phyloP scores from a whole-genome alignment of 2,113 vertebrate species.

The Pithys albifrons region DNA sequence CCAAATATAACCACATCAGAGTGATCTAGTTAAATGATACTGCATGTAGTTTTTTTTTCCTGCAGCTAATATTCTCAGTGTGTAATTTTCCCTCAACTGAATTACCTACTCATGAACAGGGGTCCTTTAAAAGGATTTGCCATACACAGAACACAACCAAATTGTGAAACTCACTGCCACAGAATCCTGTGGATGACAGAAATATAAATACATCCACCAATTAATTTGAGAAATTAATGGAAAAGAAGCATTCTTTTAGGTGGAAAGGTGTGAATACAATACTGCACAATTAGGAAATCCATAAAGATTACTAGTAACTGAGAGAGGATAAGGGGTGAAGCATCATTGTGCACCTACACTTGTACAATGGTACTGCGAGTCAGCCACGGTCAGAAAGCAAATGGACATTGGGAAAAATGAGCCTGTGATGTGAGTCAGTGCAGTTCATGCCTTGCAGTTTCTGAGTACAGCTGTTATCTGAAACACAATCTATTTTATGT shows the following conservation, averaged over 20 bases:
- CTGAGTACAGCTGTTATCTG: background rate
- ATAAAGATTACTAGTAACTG: background rate
- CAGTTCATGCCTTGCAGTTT: background rate
- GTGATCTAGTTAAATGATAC: background rate
- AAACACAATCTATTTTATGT: background rate
- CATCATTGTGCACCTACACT: background rate
- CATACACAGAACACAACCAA: background rate
- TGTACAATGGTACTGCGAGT: background rate
- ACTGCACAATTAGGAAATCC: background rate
- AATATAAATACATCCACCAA: background rate
- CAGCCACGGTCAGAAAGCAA: background rate
- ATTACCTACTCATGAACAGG: background rate
- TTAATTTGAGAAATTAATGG: background rate
- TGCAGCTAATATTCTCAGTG: background rate
- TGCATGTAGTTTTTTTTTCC: background rate
- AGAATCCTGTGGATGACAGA: background rate
- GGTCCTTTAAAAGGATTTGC: background rate
- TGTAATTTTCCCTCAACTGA: background rate
- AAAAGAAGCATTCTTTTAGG: background rate
- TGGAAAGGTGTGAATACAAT: background rate
- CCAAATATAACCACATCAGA: background rate
- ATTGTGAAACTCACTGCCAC: background rate
- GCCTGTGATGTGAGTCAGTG: background rate
- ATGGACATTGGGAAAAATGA: background rate
- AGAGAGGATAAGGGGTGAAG: background rate